phyloP scores from a whole-genome alignment of 2,888 invertebrate species.

The Cistogaster globosa region DNA sequence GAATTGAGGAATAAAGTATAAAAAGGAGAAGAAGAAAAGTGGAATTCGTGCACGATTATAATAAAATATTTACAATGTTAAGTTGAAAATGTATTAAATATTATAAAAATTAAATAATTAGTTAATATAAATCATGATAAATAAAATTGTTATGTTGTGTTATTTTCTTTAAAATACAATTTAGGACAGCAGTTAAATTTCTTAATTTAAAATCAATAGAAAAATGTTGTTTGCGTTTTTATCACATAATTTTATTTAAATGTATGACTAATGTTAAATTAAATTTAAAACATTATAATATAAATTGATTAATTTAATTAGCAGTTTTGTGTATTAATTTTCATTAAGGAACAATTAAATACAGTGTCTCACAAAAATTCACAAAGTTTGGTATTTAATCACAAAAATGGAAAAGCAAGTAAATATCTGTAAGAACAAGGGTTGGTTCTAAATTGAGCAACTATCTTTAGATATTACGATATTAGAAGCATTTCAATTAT shows the following conservation, averaged over 20 bases:
- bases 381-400: not conserved
- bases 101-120: not conserved
- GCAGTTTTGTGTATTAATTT: conserved; percentile 11
- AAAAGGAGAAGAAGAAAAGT: not conserved
- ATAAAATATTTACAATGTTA: not conserved
- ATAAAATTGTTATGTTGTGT: too few species aligned
- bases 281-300: conserved; percentile 9
- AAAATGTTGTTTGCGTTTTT: not conserved
- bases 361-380: not conserved
- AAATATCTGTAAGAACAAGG: too few species aligned
- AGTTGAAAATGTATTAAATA: not conserved
- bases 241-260: conserved; percentile 50
- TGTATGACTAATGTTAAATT: conserved; percentile 6
- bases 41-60: not conserved
- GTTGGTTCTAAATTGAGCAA: too few species aligned
- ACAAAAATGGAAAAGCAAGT: not conserved
- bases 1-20: not conserved
- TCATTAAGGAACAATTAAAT: conserved; percentile 15
- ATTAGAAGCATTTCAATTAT: too few species aligned
- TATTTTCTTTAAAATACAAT: not conserved
- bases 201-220: not conserved
- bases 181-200: not conserved
- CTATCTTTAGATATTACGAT: too few species aligned
- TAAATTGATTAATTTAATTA: conserved; percentile 15
- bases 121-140: not conserved